Percentiles rank a stretch among this genome's conserved stretches.
phyloP scores from a whole-genome alignment of 2,888 invertebrate species.

The Blastobasis lacticolella region DNA sequence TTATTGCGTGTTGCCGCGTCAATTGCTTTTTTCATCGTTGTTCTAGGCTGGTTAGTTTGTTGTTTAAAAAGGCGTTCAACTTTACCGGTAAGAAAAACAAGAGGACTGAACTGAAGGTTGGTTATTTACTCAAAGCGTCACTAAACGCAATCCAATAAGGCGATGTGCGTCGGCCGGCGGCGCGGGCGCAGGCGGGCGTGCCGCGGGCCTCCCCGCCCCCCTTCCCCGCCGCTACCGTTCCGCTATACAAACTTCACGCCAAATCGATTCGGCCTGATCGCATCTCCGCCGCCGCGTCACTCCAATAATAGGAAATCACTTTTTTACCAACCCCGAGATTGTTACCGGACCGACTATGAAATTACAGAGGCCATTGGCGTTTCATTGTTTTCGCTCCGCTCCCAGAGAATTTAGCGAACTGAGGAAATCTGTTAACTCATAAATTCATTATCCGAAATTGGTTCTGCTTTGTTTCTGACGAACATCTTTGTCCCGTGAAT shows the following conservation, averaged over 20 bases:
- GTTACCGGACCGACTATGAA: conserved; percentile 64
- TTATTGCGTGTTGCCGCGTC: neutral
- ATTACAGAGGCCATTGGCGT: conserved; percentile 49
- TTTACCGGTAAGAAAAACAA: conserved; percentile 18
- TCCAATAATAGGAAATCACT: conserved; percentile 61
- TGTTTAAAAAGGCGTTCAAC: conserved; percentile 21
- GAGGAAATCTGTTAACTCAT: conserved; percentile 51
- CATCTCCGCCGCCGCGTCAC: conserved; percentile 50
- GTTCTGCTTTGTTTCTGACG: conserved; percentile 64
- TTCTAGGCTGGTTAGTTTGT: conserved; percentile 33
- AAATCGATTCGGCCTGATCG: conserved; percentile 65
- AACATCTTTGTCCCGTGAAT: conserved; percentile 66
- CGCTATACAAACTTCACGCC: conserved; percentile 71
- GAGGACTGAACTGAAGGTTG: conserved; percentile 23
- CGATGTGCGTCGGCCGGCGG: conserved; percentile 30
- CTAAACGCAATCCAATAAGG: conserved; percentile 26
- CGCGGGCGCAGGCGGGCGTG: conserved; percentile 38
- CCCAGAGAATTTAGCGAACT: conserved; percentile 41
- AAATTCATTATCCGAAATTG: conserved; percentile 53
- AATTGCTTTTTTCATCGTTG: conserved; percentile 15
- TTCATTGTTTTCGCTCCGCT: conserved; percentile 54
- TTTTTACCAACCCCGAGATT: conserved; percentile 55
- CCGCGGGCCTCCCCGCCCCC: conserved; percentile 10
- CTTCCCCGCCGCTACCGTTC: conserved; percentile 38
- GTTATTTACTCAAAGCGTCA: conserved; percentile 44